Evolutionary conservation across 2,797 vertebrate genomes (phyloP), one percentile per base, ranked within the genome.

Genomic region (Etheostoma perlongum): DNA sequence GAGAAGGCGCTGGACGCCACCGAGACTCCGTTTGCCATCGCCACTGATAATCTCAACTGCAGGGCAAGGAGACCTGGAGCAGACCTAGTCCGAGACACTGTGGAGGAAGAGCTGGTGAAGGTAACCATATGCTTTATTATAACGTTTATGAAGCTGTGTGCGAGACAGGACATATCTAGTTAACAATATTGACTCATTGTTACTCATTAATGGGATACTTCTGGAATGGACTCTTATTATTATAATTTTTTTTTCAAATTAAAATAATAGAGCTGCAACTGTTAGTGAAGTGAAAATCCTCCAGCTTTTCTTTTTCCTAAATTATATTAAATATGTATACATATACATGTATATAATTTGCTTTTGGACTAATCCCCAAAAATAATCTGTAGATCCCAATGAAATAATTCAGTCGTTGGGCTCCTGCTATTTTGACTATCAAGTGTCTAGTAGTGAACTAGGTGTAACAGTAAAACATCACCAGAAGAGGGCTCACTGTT

Each of bases 21-120:
- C 0, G 93, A 96, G 47, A 59, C 94, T 13, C 95, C 96, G 1
- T 95, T 86, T 40, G 87, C 92, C 80, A 96, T 99, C 12, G 84
- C 93, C 68, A 91, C 79, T 0, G 97, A 99, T 62, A 98, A 98
- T 57, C 92, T 99, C 83, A 95, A 87, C 79, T 96, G 97, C 87
- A 91, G 97, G 0, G 92, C 96, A 25, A 94, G 95, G 51, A 94
- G 97, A 52, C 93, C 84, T 44, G 95, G 94, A 0, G 93, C 95
- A 0, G 98, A 98, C 76, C 92, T 97, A 65, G 96, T 97, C 40
- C 75, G 79, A 0, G 98, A 99, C 88, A 55, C 69, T 0, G 97
- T 97, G 91, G 97, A 98, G 81, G 88, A 88, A 15, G 95, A 98
- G 81, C 87, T 99, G 75, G 57, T 97, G 1, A 97, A 96, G 96